These are phyloP conservation scores for Casuarius casuarius DNA, from an alignment of 2,113 vertebrate species.

Conservation along the genomic window DNA sequence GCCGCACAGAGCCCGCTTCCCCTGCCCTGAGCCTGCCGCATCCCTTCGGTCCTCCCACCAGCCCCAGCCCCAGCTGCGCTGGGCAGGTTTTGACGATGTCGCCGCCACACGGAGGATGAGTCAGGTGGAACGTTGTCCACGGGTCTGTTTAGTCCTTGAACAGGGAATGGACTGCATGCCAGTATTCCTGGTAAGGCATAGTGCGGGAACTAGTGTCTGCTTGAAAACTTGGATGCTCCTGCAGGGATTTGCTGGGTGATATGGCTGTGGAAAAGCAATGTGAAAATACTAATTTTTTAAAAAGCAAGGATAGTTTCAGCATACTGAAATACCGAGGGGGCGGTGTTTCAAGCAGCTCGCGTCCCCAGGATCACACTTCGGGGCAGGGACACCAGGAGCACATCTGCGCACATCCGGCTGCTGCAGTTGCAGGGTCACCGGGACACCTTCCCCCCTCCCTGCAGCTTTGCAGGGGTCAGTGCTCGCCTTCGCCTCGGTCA, in stretches of 20 bases:
- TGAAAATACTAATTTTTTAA: neutral
- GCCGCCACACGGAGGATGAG: constrained; percentile 32
- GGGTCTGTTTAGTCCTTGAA: constrained; percentile 47
- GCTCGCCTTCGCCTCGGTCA: neutral
- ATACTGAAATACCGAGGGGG: neutral
- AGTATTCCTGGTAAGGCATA: constrained; percentile 8
- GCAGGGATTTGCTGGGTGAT: neutral
- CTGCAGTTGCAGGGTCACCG: neutral
- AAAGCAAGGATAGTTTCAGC: neutral
- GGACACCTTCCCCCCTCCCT: neutral
- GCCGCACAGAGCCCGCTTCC: neutral
- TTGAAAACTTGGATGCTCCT: constrained; percentile 9
- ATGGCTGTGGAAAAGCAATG: neutral
- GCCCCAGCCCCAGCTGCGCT: neutral
- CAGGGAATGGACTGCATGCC: constrained; percentile 6
- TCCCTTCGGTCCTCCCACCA: neutral
- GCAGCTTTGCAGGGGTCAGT: neutral
- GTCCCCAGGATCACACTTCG: neutral
- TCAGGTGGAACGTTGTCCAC: constrained; percentile 2
- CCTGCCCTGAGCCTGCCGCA: rapidly evolving
- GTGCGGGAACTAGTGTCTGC: neutral
- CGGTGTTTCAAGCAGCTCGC: neutral
- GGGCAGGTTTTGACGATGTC: constrained; percentile 12
- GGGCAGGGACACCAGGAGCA: neutral
- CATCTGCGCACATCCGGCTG: neutral